These are phyloP conservation scores for Uropetala carovei DNA, from an alignment of 2,888 invertebrate genomes.

Conservation along the genomic window DNA sequence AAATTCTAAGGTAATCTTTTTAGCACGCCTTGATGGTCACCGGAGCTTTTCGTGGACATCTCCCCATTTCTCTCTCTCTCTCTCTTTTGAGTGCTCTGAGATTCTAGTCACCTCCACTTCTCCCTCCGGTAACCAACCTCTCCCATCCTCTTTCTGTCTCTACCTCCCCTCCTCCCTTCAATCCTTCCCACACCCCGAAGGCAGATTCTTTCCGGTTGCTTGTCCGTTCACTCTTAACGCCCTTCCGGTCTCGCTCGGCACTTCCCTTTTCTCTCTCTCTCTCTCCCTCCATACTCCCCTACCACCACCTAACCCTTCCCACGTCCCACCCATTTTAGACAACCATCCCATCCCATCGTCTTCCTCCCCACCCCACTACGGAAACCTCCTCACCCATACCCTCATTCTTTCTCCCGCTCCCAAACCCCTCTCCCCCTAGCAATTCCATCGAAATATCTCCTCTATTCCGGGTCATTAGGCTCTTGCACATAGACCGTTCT, in stretches of 20 bases:
- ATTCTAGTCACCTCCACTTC: too few species aligned
- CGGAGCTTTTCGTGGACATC: too few species aligned
- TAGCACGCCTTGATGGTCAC: too few species aligned
- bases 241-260: constrained; percentile 1
- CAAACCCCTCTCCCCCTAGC: not conserved
- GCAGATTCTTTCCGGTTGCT: not conserved
- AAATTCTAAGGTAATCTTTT: too few species aligned
- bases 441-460: not conserved
- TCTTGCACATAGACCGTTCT: not conserved
- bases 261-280: not conserved
- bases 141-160: not conserved
- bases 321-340: not conserved
- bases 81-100: too few species aligned
- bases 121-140: not conserved
- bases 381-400: not conserved
- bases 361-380: not conserved
- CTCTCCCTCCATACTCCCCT: not conserved
- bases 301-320: not conserved
- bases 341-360: not conserved
- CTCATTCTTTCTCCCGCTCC: not conserved
- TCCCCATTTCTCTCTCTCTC: too few species aligned
- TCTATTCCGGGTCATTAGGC: constrained; percentile 27
- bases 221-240: not conserved
- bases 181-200: not conserved
- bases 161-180: not conserved